phyloP scores from a whole-genome alignment of 2,113 vertebrate species.

The Phyllopteryx taeniolatus region DNA sequence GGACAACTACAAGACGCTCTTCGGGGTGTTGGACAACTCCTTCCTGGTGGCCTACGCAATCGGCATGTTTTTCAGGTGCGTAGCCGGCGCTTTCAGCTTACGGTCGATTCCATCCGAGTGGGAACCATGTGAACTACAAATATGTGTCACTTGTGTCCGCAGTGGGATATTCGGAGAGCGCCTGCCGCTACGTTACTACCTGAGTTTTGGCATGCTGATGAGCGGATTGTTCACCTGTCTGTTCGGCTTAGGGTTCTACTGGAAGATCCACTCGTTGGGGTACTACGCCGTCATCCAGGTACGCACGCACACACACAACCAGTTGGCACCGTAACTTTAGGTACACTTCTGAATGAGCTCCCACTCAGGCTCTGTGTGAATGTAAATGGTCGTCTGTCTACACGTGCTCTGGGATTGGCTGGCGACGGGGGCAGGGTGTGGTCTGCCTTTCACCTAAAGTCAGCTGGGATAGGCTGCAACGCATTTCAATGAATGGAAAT shows the following conservation, averaged over 20 bases:
- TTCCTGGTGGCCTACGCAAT: conserved; percentile 94
- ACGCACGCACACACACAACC: not conserved
- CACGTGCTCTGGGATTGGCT: too few species aligned
- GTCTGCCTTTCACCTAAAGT: too few species aligned
- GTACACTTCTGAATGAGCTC: not conserved
- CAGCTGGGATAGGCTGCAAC: too few species aligned
- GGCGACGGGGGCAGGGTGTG: too few species aligned
- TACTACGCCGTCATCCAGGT: conserved; percentile 93
- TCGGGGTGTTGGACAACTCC: conserved; percentile 88
- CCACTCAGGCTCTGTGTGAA: too few species aligned
- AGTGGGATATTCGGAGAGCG: conserved; percentile 96
- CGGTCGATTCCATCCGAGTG: not conserved
- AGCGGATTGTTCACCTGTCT: conserved; percentile 87
- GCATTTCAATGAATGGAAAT: too few species aligned
- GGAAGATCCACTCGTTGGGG: conserved; percentile 86
- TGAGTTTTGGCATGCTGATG: conserved; percentile 85
- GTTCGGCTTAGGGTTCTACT: conserved; percentile 90
- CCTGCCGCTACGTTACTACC: conserved; percentile 91
- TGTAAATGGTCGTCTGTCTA: too few species aligned
- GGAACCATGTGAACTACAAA: not conserved
- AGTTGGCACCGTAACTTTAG: not conserved
- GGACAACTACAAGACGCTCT: conserved; percentile 86
- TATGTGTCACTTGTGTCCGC: conserved; percentile 7
- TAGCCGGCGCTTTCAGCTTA: conserved; percentile 4
- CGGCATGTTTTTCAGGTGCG: conserved; percentile 96